Evolutionary conservation across 2,113 vertebrate species (phyloP), one percentile per base, ranked within the genome.

Genomic region (Amphiprion percula): DNA sequence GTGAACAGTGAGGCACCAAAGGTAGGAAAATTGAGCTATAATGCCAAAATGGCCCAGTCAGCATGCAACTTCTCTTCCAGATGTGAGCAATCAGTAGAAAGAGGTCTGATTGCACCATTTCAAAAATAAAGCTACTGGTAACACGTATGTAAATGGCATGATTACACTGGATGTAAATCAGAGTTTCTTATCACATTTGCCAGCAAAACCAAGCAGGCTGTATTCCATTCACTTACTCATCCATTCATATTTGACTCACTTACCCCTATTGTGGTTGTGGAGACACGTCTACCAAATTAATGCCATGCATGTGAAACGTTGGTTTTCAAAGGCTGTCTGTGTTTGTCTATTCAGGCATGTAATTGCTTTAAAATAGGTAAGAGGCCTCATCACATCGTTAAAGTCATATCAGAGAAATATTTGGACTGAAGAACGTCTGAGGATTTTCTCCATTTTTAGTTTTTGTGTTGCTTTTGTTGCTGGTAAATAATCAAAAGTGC

Each of bases 101-200:
- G 5, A 6, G 12, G 12, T 28, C 1, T 37, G 28, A 60, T 65
- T 75, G 41, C 67, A 33, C 49, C 8, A 4, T 39, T 74, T 7
- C 17, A 50, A 28, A 65, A 54, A 59, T 4, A 0, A 37, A 72
- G 26, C 10, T n/a, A 1, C 26, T 52, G 55, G 1, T 47, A 54
- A 67, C 63, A 49, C 16, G 12, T 58, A 82, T 74, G 65, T 15
- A 80, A 77, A 88, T 74, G 2, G 58, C 24, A 26, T 68, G 61
- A 73, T 47, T 64, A 41, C 50, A 39, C 23, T 23, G 19, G 37
- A 82, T 72, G 24, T 28, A 65, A 75, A 64, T 81, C 14, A 60
- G 46, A 49, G 5, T 41, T 17, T 63, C 28, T 77, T 11, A 16
- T 5, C 60, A 49, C 4, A 58, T 63, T 71, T 11, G 0, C 26